Evolutionary conservation across 1,140 invertebrate genomes (phyloP), one percentile per base, ranked within the genome.

Genomic region (Megalopta genalis): DNA sequence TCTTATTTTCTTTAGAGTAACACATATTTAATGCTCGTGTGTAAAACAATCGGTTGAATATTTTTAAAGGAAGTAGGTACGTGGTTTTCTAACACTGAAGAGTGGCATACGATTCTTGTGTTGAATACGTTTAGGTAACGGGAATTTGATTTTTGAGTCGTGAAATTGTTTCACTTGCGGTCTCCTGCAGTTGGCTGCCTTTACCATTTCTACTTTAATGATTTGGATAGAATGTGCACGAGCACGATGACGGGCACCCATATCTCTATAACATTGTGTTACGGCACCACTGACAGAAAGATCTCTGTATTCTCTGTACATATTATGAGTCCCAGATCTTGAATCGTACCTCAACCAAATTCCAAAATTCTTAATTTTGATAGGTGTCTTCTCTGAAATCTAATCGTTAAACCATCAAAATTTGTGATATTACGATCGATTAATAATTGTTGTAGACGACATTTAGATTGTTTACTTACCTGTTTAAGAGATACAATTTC

Each of bases 291-390:
- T 97, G 7, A 98, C 96, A 60, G 97, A 97, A 84, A 99, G 93
- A 92, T 99, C 99, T 86, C 99, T 95, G 94, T 99, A 99, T 93
- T 99, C 99, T 72, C 99, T 95, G 96, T 99, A 99, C 98, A 99
- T 99, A 94, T 99, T 99, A 94, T 99, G 99, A 54, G 98, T 99
- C 70, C 99, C 99, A 65, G 98, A 99, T 73, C 99, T 95, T 0
- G 99, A 99, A 90, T 99, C 98, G 91, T 98, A 98, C 85, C 99
- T 95, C 90, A 99, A 93, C 99, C 99, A 99, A 88, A 99, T 98
- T 83, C 99, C 99, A 93, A 98, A 99, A 93, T 99, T 99, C 95
- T 99, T 99, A 82, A 99, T 98, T 90, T 97, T 97, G 7, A 96
- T 94, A 14, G 99, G 98, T 59, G 96, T 97, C 89, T 97, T 98